Evolutionary conservation across 2,113 vertebrate genomes (phyloP), one percentile per base, ranked within the genome.

Genomic region (Ophiodon elongatus): DNA sequence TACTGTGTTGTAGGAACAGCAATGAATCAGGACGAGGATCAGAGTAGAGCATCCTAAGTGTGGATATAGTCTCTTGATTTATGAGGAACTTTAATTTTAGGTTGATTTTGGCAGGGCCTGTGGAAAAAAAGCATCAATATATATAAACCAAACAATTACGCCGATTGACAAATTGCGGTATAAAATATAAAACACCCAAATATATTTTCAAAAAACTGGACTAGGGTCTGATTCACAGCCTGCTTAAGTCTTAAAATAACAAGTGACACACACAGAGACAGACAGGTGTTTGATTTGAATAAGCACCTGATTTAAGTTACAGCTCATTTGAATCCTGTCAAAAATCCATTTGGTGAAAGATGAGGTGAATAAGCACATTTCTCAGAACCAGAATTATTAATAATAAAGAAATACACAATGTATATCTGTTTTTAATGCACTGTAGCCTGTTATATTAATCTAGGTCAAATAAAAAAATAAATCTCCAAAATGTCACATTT

Each of bases 271-370:
- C 43, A 45, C 54, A 25, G 56, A 29, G 25, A 29, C 3, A 15
- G 25, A 59, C 25, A 59, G 13, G 56, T 15, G 56, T 2, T 37
- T 23, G 37, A 60, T 78, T 79, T 79, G 76, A 79, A 79, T 71
- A n/a, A 21, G 9, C n/a, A 37, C 47, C n/a, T n/a, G 11, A 43
- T 70, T 70, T 70, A 50, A 69, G 31, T 70, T 70, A 23, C 56
- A 63, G 41, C 66, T 79, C 41, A 52, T 79, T 70, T 79, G 56
- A 70, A 70, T 59, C 5, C 56, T 14, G 25, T 59, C 56, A 29
- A 5, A 59, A 25, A 27, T 50, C 54, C 15, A 35, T 23, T 41
- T 39, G 19, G 21, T 50, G 47, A 19, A 8, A 7, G 14, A 15
- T 63, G 60, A 5, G 60, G 60, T 63, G 19, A 35, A 59, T 21